Evolutionary conservation across 2,113 vertebrate species (phyloP).

Genomic region (Rutilus rutilus): DNA sequence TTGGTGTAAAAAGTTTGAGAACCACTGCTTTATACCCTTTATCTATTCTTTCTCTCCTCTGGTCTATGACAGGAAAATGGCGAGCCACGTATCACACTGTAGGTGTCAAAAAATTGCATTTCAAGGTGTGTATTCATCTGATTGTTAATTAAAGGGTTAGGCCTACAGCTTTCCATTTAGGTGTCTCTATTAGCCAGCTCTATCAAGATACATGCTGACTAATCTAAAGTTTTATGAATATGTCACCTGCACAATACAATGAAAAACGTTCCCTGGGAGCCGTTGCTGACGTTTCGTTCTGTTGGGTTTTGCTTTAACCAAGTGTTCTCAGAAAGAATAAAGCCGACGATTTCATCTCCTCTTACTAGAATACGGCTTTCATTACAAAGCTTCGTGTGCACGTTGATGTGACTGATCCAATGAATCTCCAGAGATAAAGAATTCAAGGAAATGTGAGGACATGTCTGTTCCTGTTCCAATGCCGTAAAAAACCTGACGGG

Average conservation of each 20-base stretch:
- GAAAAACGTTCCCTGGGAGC: conserved; percentile 43
- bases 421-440: conserved; percentile 25
- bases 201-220: conserved; percentile 17
- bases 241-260: conserved; percentile 29
- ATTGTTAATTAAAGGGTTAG: conserved; percentile 32
- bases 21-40: background rate
- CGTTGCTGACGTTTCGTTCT: background rate
- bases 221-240: background rate
- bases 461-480: conserved; percentile 32
- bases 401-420: background rate
- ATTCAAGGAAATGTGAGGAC: conserved; percentile 45
- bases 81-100: background rate
- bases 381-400: conserved; percentile 12
- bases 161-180: background rate
- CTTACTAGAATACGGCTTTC: background rate
- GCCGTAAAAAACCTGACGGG: background rate
- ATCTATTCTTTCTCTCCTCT: background rate
- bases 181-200: background rate
- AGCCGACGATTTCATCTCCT: conserved; percentile 10
- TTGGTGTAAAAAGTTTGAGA: too few relatives aligned
- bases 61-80: background rate
- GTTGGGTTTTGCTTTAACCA: background rate
- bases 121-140: background rate
- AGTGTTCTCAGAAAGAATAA: conserved; percentile 17
- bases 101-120: conserved; percentile 17